phyloP scores from a whole-genome alignment of 2,113 vertebrate species.

The Andinoacara biseriatus region DNA sequence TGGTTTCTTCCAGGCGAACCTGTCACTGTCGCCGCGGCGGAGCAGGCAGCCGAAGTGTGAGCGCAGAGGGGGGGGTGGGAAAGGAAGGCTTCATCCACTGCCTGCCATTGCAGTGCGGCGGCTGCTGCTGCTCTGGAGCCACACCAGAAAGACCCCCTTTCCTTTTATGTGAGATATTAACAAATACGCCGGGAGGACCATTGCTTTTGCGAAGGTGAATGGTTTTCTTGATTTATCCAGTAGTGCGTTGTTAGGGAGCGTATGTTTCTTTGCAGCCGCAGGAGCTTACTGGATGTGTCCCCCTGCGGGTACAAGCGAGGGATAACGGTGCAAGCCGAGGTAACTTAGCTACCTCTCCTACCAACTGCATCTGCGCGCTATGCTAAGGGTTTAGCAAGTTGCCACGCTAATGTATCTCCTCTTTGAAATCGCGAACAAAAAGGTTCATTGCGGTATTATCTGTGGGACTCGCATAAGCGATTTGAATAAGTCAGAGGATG shows the following conservation, averaged over 20 bases:
- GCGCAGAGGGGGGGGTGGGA: conserved; percentile 49
- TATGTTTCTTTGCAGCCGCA: conserved; percentile 31
- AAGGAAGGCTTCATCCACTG: conserved; percentile 72
- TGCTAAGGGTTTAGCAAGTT: conserved; percentile 58
- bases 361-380: conserved; percentile 48
- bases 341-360: conserved; percentile 62
- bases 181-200: conserved; percentile 57
- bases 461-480: not conserved
- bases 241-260: conserved; percentile 14
- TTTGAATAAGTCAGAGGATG: conserved; percentile 7
- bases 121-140: conserved; percentile 75
- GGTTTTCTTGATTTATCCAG: conserved; percentile 44
- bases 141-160: conserved; percentile 56
- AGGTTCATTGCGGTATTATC: not conserved
- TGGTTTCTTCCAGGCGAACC: conserved; percentile 83
- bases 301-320: conserved; percentile 55
- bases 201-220: conserved; percentile 71
- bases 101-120: conserved; percentile 81
- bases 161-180: conserved; percentile 45
- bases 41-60: conserved; percentile 71
- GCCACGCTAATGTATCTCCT: conserved; percentile 29
- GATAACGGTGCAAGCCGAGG: conserved; percentile 68
- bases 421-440: not conserved
- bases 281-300: conserved; percentile 46
- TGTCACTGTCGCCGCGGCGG: conserved; percentile 79